A percentile compares a stretch with the other conserved stretches of the same genome.
These are phyloP conservation scores for Ophthalmolycus amberensis DNA, from an alignment of 2,113 vertebrate genomes.

Conservation along the genomic window DNA sequence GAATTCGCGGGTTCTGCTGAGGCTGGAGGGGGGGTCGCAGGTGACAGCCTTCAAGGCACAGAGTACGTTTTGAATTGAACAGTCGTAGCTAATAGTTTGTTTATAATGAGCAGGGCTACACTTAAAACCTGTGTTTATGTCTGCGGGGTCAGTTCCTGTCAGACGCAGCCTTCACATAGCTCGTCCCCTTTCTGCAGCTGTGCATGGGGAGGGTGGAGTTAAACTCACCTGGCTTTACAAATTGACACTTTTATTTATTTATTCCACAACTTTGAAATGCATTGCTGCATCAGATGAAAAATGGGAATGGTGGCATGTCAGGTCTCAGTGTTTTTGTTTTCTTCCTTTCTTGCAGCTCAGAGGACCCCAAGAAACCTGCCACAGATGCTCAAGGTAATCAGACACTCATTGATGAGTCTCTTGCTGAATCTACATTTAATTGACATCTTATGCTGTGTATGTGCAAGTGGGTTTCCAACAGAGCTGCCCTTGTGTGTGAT, in stretches of 20 bases:
- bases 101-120: constrained; percentile 9
- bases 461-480: neutral
- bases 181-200: constrained; percentile 61
- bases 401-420: neutral
- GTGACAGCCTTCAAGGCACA: constrained; percentile 65
- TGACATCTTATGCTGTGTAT: neutral
- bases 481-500: neutral
- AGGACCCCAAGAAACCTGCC: constrained; percentile 61
- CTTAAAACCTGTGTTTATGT: constrained; percentile 3
- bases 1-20: constrained; percentile 59
- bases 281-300: neutral
- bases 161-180: constrained; percentile 67
- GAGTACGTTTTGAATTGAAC: constrained; percentile 66
- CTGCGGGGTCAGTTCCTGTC: constrained; percentile 39
- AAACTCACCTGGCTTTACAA: constrained; percentile 55
- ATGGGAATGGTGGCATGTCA: neutral
- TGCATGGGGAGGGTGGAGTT: constrained; percentile 67
- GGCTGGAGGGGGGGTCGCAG: constrained; percentile 60
- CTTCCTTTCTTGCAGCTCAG: constrained; percentile 66
- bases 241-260: neutral
- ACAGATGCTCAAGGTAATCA: constrained; percentile 73
- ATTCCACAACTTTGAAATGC: neutral
- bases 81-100: neutral
- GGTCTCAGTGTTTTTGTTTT: neutral
- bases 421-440: neutral